phyloP scores from a whole-genome alignment of 2,113 vertebrate genomes.

The Micronycteris hirsuta region DNA sequence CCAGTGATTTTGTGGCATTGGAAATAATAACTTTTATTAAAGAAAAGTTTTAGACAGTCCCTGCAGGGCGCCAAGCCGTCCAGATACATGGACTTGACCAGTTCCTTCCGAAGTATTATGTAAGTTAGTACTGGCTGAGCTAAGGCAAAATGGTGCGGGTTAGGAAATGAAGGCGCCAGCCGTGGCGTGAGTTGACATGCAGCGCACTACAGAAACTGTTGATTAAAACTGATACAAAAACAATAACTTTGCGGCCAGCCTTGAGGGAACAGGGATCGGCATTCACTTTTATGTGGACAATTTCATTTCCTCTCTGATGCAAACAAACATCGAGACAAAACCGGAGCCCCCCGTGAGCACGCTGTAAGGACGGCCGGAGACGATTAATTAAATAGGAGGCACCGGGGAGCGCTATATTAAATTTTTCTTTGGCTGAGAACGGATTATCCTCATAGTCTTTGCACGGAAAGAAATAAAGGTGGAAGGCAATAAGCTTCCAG shows the following conservation, averaged over 20 bases:
- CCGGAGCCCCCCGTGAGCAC: not conserved
- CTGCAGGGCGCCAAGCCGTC: not conserved
- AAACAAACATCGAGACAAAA: not conserved
- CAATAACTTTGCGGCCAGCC: conserved; percentile 19
- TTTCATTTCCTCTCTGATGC: conserved; percentile 45
- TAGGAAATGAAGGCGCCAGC: no score
- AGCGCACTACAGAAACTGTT: not conserved
- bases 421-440: conserved; percentile 32
- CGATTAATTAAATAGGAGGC: not conserved
- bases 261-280: not conserved
- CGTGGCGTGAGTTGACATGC: no score
- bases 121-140: not conserved
- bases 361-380: not conserved
- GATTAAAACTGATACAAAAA: conserved; percentile 38
- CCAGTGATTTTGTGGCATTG: not conserved
- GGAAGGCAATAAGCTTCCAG: conserved; percentile 13
- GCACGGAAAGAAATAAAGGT: conserved; percentile 1
- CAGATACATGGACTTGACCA: not conserved
- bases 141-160: not conserved
- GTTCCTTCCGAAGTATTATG: not conserved
- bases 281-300: conserved; percentile 2
- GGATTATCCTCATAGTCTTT: conserved; percentile 29
- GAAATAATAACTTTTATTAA: not conserved
- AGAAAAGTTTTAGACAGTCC: not conserved
- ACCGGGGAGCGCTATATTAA: not conserved